Evolutionary conservation across 2,797 vertebrate genomes (phyloP), one percentile per base, ranked within the genome.

Genomic region (Lacerta bilineata): DNA sequence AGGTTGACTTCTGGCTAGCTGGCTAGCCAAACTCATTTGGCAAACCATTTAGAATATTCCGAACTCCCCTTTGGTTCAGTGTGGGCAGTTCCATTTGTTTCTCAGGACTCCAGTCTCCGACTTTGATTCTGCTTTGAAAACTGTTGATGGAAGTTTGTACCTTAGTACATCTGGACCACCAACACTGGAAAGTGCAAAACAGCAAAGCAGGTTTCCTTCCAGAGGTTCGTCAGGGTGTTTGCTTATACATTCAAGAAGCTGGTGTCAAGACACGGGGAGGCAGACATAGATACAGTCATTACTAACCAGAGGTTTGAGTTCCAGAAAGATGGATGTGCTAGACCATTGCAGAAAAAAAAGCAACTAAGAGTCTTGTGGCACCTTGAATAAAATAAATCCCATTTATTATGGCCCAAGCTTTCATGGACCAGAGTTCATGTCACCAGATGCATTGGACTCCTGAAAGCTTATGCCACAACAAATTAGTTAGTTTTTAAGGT

Each of bases 41-140:
- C 43, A 80, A 87, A 66, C 13, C 17, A 80, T 72, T 78, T 84
- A 72, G 25, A 71, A 64, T 87, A 80, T 81, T 5, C 23, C 9
- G 17, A 29, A 50, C 61, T 66, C 23, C 13, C 46, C 80, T 46
- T 80, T 89, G 13, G 18, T 74, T 36, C 74, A n/a, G 3, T 29
- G 11, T 33, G 29, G 9, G 20, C 55, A n/a, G 15, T 64, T 84
- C 15, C 50, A 7, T 41, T 72, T 71, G 29, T 68, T 46, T 88
- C 5, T 41, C 43, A 11, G 13, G 8, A 59, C 50, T 11, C 46
- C 9, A 43, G 68, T 2, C 17, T n/a, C 75, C 3, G 0, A 25
- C 43, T 43, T 46, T 33, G 29, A 59, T 46, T 79, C 36, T 43
- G 20, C 43, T 78, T 41, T 79, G 36, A 84, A 61, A 8, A 18